A percentile compares a stretch with the other conserved stretches of the same genome.
These are phyloP conservation scores for Stenodema calcarata DNA, from an alignment of 2,888 invertebrate genomes.

Conservation along the genomic window DNA sequence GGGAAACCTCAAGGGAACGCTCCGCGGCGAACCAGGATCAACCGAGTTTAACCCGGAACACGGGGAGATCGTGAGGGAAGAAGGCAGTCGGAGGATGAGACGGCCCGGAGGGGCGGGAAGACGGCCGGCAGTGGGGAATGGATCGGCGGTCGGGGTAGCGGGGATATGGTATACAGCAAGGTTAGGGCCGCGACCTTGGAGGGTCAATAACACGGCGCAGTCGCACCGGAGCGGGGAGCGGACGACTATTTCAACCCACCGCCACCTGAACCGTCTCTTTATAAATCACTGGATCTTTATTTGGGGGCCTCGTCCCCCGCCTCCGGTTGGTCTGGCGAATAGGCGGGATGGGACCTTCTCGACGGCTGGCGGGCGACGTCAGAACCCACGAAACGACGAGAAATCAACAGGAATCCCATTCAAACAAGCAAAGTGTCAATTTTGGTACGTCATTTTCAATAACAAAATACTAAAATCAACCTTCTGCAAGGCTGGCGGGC, in stretches of 20 bases:
- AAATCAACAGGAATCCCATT: too few species aligned
- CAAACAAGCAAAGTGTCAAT: too few species aligned
- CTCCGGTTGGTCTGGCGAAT: not conserved
- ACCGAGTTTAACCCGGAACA: not conserved
- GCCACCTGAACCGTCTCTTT: slow-evolving; percentile 22
- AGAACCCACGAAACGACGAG: too few species aligned
- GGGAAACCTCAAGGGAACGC: not conserved
- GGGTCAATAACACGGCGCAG: slow-evolving; percentile 52
- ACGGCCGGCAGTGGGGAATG: not conserved
- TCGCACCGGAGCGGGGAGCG: slow-evolving; percentile 30
- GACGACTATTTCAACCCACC: slow-evolving; percentile 2
- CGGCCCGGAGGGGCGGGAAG: not conserved
- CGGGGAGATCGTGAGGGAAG: not conserved
- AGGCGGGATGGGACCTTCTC: not conserved
- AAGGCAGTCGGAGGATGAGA: not conserved
- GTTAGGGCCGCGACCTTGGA: slow-evolving; percentile 52
- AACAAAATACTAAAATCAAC: too few species aligned
- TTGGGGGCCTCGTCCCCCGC: not conserved
- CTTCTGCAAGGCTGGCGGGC: too few species aligned
- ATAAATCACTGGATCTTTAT: slow-evolving; percentile 25
- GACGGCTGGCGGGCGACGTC: too few species aligned
- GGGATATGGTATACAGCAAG: slow-evolving; percentile 42
- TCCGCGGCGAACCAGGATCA: not conserved
- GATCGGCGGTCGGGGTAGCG: not conserved
- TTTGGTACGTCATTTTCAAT: too few species aligned